A percentile compares a stretch with the other conserved stretches of the same genome.
Evolutionary conservation across 37 sponge, comb jelly and placozoan species (phyloP).

Genomic region (Aphrocallistes beatrix): DNA sequence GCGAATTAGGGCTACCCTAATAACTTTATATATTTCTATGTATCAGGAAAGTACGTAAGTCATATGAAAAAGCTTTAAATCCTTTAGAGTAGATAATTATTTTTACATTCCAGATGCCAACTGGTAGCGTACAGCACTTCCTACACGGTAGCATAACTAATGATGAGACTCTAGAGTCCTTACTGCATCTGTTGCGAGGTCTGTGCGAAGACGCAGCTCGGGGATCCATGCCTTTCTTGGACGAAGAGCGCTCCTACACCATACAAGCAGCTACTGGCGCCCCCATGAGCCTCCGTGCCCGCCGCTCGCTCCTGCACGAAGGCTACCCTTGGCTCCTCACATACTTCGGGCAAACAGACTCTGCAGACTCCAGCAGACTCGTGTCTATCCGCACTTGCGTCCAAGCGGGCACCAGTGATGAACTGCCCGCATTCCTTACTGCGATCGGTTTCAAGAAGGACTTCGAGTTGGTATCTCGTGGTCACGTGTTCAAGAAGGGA

Average conservation of each 20-base stretch:
- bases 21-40: too few species aligned
- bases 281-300: slow-evolving; percentile 4
- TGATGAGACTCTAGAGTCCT: not conserved
- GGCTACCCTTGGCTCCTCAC: not conserved
- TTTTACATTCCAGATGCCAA: not conserved
- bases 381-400: not conserved
- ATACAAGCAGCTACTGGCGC: not conserved
- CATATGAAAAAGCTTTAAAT: too few species aligned
- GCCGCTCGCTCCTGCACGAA: slow-evolving; percentile 1
- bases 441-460: not conserved
- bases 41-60: too few species aligned
- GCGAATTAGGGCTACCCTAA: too few species aligned
- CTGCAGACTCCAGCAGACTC: not conserved
- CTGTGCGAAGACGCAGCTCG: not conserved
- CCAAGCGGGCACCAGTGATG: not conserved
- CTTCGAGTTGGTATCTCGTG: not conserved
- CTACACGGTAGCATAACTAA: not conserved
- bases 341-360: not conserved
- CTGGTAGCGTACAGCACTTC: not conserved
- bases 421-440: not conserved
- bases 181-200: not conserved
- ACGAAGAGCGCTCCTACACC: not conserved
- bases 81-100: too few species aligned
- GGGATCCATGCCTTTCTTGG: not conserved
- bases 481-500: slow-evolving; percentile 7